These are phyloP conservation scores for Drosophila repletoides DNA, from an alignment of 1,140 invertebrate species.

Conservation along the genomic window DNA sequence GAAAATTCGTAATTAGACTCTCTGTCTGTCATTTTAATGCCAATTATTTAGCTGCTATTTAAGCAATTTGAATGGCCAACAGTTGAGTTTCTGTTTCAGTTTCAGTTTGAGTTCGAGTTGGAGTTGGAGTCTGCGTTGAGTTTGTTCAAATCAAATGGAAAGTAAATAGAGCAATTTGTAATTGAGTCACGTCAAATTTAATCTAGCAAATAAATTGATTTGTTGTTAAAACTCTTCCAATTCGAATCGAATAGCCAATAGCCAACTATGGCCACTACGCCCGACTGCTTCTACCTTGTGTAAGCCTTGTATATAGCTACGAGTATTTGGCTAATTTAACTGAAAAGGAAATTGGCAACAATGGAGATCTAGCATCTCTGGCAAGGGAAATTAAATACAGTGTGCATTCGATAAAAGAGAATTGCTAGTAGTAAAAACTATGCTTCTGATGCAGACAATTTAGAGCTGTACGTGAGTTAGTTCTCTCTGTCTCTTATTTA, in stretches of 20 bases:
- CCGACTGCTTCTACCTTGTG: not conserved
- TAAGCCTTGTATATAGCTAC: not conserved
- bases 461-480: too few relatives aligned
- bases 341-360: slow-evolving; percentile 18
- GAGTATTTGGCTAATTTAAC: slow-evolving; percentile 16
- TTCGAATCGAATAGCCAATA: not conserved
- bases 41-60: too few relatives aligned
- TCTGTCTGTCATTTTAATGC: not conserved
- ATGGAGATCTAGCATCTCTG: not conserved
- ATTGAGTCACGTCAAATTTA: slow-evolving; percentile 72
- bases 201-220: slow-evolving; percentile 75
- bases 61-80: too few relatives aligned
- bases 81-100: too few relatives aligned
- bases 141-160: not conserved
- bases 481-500: too few relatives aligned
- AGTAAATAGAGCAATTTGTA: slow-evolving; percentile 66
- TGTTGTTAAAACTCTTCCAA: slow-evolving; percentile 53
- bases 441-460: too few relatives aligned
- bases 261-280: slow-evolving; percentile 20
- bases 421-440: not conserved
- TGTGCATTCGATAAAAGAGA: not conserved
- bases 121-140: too few relatives aligned
- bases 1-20: not conserved
- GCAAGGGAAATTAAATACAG: not conserved
- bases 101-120: not conserved